phyloP scores from a whole-genome alignment of 2,888 invertebrate genomes.

The Mesorhabditis spiculigera region DNA sequence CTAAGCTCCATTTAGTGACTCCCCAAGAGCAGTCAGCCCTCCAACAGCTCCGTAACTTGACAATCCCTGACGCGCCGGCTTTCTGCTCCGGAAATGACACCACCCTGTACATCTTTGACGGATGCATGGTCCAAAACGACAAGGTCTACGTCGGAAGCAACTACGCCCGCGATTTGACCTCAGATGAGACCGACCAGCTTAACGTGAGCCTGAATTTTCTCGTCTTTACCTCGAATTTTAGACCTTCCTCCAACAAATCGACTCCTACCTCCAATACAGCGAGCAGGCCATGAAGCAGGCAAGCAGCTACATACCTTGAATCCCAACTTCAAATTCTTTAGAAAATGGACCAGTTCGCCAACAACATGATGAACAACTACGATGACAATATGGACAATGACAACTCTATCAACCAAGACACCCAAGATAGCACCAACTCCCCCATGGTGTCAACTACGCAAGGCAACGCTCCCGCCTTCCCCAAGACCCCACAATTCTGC shows the following conservation, averaged over 20 bases:
- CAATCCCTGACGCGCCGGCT: constrained; percentile 15
- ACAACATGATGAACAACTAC: not conserved
- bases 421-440: not conserved
- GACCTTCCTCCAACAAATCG: not conserved
- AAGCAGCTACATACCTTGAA: not conserved
- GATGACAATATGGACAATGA: constrained; percentile 4
- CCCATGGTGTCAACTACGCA: not conserved
- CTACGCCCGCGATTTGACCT: constrained; percentile 30
- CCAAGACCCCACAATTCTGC: not conserved
- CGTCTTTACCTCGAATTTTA: not conserved
- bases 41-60: constrained; percentile 1
- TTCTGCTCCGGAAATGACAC: constrained; percentile 35
- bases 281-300: not conserved
- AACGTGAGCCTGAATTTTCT: constrained; percentile 8
- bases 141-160: constrained; percentile 32
- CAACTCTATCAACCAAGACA: not conserved
- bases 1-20: not conserved
- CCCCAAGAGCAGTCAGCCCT: not conserved
- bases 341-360: constrained; percentile 2
- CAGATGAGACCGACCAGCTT: constrained; percentile 22
- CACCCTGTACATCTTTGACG: constrained; percentile 42
- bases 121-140: constrained; percentile 24
- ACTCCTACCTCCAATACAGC: not conserved
- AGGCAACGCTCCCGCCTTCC: not conserved
- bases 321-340: not conserved